phyloP scores from a whole-genome alignment of 2,113 vertebrate genomes.

The Chrysemys picta region DNA sequence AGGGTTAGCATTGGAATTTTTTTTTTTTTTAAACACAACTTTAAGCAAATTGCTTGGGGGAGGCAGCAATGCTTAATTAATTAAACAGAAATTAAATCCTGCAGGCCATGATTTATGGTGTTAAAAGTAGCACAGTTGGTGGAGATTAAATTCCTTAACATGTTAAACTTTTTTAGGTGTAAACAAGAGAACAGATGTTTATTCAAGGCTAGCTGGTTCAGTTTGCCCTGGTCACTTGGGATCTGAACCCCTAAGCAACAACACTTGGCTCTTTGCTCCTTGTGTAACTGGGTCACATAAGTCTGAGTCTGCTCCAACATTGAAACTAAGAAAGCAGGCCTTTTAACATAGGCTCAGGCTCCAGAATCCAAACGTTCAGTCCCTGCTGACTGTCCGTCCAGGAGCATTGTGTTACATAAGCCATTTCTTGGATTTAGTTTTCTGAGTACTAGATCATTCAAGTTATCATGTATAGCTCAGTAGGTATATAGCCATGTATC shows the following conservation, averaged over 20 bases:
- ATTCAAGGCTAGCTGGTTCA: background rate
- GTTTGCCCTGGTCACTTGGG: background rate
- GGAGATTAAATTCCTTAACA: background rate
- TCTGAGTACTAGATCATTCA: background rate
- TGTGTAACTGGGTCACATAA: background rate
- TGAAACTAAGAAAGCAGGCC: background rate
- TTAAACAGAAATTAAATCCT: background rate
- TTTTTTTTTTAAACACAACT: background rate
- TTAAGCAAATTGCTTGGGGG: background rate
- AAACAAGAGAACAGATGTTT: background rate
- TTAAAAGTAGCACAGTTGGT: background rate
- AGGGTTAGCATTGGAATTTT: background rate
- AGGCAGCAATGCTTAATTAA: background rate
- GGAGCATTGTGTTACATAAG: background rate
- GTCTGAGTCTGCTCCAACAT: background rate
- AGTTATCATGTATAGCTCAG: background rate
- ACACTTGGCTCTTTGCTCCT: background rate
- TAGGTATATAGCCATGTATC: rapidly evolving
- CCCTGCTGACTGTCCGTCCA: background rate
- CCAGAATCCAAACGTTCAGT: background rate
- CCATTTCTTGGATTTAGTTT: background rate
- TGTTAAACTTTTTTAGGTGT: background rate
- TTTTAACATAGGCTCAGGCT: background rate
- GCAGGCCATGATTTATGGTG: background rate
- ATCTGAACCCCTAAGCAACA: background rate